Evolutionary conservation across 2,113 vertebrate species (phyloP).

Genomic region (Elgaria multicarinata): DNA sequence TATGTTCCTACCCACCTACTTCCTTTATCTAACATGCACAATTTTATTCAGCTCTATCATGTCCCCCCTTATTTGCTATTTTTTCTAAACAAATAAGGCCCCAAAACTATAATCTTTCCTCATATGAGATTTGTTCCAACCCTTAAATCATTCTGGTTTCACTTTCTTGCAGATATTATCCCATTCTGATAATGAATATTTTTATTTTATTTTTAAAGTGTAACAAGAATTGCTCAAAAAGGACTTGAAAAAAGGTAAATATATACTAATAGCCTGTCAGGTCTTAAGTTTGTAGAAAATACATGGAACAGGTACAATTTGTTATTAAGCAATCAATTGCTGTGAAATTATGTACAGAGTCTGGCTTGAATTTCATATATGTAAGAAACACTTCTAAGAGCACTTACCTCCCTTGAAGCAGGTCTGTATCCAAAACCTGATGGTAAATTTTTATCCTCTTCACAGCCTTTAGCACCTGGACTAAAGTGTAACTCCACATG

Average conservation of each 20-base stretch:
- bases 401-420: slow-evolving; percentile 87
- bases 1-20: too few relatives aligned
- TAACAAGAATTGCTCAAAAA: not conserved
- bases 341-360: not conserved
- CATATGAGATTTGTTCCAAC: too few relatives aligned
- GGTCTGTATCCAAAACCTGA: slow-evolving; percentile 92
- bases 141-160: too few relatives aligned
- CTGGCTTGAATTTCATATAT: not conserved
- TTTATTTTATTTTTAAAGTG: not conserved
- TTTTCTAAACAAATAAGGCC: too few relatives aligned
- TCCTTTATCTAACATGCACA: too few relatives aligned
- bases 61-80: too few relatives aligned
- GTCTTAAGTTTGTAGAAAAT: not conserved
- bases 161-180: not conserved
- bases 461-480: slow-evolving; percentile 91
- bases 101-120: too few relatives aligned
- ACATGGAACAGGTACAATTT: not conserved
- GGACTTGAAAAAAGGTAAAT: not conserved
- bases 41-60: too few relatives aligned
- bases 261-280: not conserved
- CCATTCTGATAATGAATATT: not conserved
- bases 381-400: not conserved
- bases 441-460: slow-evolving; percentile 91
- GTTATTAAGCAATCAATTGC: not conserved
- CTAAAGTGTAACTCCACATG: slow-evolving; percentile 93